Percentiles rank a stretch among this genome's conserved stretches.
These are phyloP conservation scores for Plebejus melissa DNA, from an alignment of 2,888 invertebrate species.

Conservation along the genomic window DNA sequence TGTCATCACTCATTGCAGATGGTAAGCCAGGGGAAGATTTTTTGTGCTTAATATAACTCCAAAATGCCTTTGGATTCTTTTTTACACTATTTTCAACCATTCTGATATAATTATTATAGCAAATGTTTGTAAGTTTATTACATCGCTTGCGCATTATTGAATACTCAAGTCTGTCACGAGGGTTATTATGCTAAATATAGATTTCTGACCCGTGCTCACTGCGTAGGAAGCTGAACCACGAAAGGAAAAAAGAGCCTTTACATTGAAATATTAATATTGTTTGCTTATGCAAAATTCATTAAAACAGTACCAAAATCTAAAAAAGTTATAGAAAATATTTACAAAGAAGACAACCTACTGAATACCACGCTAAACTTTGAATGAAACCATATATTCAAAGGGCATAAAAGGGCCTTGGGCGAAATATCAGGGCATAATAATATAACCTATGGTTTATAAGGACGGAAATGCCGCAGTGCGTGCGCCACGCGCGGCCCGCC, in stretches of 20 bases:
- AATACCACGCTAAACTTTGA: not conserved
- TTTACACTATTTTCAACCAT: not conserved
- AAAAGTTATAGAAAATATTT: not conserved
- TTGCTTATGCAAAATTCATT: no score
- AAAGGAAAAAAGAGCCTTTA: no score
- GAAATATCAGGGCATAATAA: slow-evolving; percentile 21
- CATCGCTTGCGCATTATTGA: not conserved
- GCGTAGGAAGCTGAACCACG: no score
- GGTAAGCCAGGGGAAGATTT: not conserved
- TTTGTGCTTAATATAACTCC: not conserved
- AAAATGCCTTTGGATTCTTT: not conserved
- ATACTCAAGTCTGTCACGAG: not conserved
- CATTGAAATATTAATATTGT: no score
- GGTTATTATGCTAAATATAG: not conserved
- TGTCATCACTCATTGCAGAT: not conserved
- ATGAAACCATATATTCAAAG: not conserved
- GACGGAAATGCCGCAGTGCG: slow-evolving; percentile 21
- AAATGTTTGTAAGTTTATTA: not conserved
- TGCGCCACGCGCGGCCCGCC: not conserved
- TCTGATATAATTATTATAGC: not conserved
- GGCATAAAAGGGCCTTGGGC: slow-evolving; percentile 18
- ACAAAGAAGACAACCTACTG: not conserved
- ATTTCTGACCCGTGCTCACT: no score
- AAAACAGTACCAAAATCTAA: not conserved
- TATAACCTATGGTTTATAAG: slow-evolving; percentile 21